These are phyloP conservation scores for Muntiacus reevesi DNA, from an alignment of 2,113 vertebrate species.

Conservation along the genomic window DNA sequence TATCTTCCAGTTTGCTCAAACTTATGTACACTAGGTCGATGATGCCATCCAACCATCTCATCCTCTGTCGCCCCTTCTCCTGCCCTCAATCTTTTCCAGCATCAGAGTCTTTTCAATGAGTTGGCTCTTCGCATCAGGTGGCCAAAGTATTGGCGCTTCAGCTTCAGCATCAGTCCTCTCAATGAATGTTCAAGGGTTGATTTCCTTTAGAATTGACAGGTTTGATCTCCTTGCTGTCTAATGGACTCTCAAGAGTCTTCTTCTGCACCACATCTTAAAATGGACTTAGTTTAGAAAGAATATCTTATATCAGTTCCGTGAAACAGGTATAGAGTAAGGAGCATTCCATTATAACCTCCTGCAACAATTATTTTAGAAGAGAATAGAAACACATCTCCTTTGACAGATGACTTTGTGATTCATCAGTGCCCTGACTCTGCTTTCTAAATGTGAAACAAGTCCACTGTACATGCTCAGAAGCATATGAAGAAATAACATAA, in stretches of 20 bases:
- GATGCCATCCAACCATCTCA: background rate
- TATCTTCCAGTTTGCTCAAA: background rate
- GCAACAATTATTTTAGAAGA: conserved; percentile 10
- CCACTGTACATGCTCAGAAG: background rate
- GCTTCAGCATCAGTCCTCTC: background rate
- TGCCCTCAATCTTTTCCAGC: background rate
- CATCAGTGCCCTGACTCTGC: background rate
- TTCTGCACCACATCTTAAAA: background rate
- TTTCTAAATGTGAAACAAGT: background rate
- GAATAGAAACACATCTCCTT: background rate
- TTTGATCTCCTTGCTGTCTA: background rate
- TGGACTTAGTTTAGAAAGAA: background rate
- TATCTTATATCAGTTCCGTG: background rate
- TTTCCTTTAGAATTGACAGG: background rate
- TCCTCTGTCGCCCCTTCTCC: background rate
- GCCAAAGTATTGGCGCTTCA: background rate
- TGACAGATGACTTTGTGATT: background rate
- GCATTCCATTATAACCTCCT: background rate
- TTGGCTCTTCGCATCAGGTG: background rate
- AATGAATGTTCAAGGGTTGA: background rate
- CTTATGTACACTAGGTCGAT: background rate
- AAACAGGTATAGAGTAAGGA: background rate
- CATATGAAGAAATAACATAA: background rate
- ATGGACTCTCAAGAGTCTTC: background rate
- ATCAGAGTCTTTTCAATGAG: background rate